phyloP scores from a whole-genome alignment of 1,140 invertebrate genomes.

The Ganaspis sp. region DNA sequence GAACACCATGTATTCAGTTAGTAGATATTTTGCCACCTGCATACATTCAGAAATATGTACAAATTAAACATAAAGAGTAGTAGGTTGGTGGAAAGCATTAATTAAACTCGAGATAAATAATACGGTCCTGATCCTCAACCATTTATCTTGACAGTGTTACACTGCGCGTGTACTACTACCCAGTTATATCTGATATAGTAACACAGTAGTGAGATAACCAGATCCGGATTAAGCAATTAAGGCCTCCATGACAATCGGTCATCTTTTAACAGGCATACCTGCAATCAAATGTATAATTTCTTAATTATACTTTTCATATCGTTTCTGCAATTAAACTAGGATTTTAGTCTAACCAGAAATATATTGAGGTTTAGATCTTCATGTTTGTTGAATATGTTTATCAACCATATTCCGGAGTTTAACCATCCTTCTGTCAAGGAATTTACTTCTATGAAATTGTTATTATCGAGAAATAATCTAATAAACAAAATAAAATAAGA shows the following conservation, averaged over 20 bases:
- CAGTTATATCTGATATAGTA: slow-evolving; percentile 13
- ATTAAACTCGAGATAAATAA: slow-evolving; percentile 45
- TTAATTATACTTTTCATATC: too few species aligned
- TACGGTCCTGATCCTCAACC: slow-evolving; percentile 50
- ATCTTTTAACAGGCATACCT: slow-evolving; percentile 27
- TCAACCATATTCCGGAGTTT: too few species aligned
- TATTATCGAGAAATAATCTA: too few species aligned
- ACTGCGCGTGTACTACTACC: background rate
- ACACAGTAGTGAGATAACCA: slow-evolving; percentile 6
- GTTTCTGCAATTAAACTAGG: too few species aligned
- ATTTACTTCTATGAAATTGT: too few species aligned
- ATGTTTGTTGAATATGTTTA: too few species aligned
- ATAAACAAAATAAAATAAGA: too few species aligned
- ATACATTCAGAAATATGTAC: slow-evolving; percentile 3
- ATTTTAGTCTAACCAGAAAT: too few species aligned
- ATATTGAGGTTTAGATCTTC: too few species aligned
- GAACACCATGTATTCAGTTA: background rate
- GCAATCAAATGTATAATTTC: too few species aligned
- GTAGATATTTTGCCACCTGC: background rate
- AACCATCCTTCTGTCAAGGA: too few species aligned
- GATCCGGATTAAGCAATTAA: slow-evolving; percentile 15
- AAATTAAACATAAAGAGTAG: background rate
- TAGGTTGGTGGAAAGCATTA: slow-evolving; percentile 9
- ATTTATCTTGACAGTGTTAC: slow-evolving; percentile 38
- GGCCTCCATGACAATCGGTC: background rate